Base-by-base conservation (phyloP, 2,888 invertebrate species). In the Drosophila dives region DNA sequence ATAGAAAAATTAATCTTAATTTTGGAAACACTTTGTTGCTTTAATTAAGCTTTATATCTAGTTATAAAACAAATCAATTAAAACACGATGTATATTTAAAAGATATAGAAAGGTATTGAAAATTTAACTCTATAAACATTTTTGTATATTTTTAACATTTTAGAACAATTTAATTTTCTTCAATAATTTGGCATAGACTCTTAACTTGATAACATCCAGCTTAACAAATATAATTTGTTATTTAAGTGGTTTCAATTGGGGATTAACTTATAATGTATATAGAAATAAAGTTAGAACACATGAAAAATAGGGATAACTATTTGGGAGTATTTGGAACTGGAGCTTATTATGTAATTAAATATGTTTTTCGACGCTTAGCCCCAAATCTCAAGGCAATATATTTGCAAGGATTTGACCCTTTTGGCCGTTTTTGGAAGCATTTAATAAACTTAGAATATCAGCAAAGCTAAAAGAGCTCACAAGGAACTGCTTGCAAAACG, bases 301-400 rank as follows among this genome's bases (percentile, higher is more conserved):
- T 12, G 32, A 15, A 40, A 40, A 38, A 32, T 10, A 6, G 10
- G 56, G 34, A n/a, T 33, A 42, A 33, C 49, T 34, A 33, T 17
- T 4, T 33, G 33, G 7, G 32, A 58, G 17, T 32, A 54, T 58
- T 51, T 36, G 15, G 20, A 7, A 7, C 34, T 45, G 38, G 23
- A 45, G 55, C 34, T 66, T 62, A 51, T 36, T 38, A 36, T 48
- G 61, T 77, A 71, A 80, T 66, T 71, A 77, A 77, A 77, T 80
- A 61, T 54, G 34, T 23, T 66, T 45, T 77, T 61, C 55, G 62
- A 58, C 45, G 64, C 51, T 72, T 42, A 64, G 34, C 38, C 42
- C 6, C 68, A 64, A 73, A 62, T 74, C 74, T 49, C 62, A 79
- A 54, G 40, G 20, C 12, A 49, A 64, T 77, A 72, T 80, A 77